Percentiles rank a stretch among this genome's conserved stretches.
Evolutionary conservation across 2,888 invertebrate species (phyloP).

Genomic region (Leptogaster cylindrica): DNA sequence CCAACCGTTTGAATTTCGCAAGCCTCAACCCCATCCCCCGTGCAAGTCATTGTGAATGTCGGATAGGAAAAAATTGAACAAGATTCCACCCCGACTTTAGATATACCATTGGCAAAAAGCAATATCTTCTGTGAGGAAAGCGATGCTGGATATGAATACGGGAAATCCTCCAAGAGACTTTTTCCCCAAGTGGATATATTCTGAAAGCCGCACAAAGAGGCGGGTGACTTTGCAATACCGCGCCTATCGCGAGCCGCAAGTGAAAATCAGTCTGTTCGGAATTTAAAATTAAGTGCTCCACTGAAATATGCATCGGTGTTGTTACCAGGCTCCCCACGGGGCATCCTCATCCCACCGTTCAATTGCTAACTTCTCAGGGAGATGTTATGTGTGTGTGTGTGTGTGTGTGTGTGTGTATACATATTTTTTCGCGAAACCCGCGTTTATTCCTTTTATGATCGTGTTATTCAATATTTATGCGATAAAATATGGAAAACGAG

Average conservation of each 20-base stretch:
- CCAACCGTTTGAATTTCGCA: conserved; percentile 28
- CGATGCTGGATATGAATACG: not conserved
- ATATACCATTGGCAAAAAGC: conserved; percentile 27
- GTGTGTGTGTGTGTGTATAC: too few species aligned
- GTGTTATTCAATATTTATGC: conserved; percentile 48
- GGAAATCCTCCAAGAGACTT: conserved; percentile 7
- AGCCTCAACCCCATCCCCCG: not conserved
- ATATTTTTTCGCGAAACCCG: conserved; percentile 25
- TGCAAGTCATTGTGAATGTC: conserved; percentile 1
- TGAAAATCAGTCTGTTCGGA: conserved; percentile 50
- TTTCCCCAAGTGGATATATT: conserved; percentile 27
- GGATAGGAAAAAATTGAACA: conserved; percentile 11
- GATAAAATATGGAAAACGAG: conserved; percentile 48
- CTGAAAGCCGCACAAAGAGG: not conserved
- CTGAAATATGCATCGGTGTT: conserved; percentile 45
- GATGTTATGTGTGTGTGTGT: not conserved
- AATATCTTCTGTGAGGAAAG: conserved; percentile 11
- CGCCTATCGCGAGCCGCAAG: conserved; percentile 41
- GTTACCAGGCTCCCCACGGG: conserved; percentile 39
- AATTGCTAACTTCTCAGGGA: conserved; percentile 33
- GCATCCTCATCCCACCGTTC: conserved; percentile 7
- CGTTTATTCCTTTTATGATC: conserved; percentile 48
- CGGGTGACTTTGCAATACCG: conserved; percentile 23
- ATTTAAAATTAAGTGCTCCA: conserved; percentile 50
- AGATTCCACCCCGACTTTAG: not conserved